Conservation (phyloP, 2,113 vertebrate genomes). For the Megalops atlanticus region DNA sequence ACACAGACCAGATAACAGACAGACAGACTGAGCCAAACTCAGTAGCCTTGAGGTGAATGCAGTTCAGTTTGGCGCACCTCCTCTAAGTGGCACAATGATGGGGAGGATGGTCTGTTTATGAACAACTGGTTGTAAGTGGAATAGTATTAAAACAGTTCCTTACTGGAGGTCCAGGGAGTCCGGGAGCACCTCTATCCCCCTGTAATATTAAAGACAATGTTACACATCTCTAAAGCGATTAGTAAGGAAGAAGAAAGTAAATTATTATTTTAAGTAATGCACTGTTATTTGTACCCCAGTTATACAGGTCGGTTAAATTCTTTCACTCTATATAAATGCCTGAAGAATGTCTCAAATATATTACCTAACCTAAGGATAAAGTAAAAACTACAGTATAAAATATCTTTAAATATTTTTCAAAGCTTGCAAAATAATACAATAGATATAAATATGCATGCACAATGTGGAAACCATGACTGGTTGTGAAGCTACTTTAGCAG, state of each 20-base stretch:
- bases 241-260: not conserved
- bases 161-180: slow-evolving; percentile 89
- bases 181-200: slow-evolving; percentile 90
- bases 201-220: slow-evolving; percentile 63
- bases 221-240: not conserved
- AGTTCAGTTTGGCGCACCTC: not conserved
- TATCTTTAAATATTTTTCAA: too few relatives aligned
- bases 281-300: too few relatives aligned
- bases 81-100: not conserved
- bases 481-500: not conserved
- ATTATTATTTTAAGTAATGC: too few relatives aligned
- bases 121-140: slow-evolving; percentile 29
- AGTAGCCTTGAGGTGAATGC: not conserved
- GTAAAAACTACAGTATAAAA: too few relatives aligned
- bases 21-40: not conserved
- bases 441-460: too few relatives aligned
- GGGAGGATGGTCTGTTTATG: not conserved
- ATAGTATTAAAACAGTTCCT: slow-evolving; percentile 63
- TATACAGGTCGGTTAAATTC: too few relatives aligned
- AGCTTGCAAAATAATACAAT: too few relatives aligned
- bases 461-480: not conserved
- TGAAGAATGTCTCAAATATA: too few relatives aligned
- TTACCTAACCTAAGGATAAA: too few relatives aligned
- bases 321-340: too few relatives aligned
- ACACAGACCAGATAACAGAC: too few relatives aligned